Evolutionary conservation across 2,888 invertebrate species (phyloP), one percentile per base, ranked within the genome.

Genomic region (Philaethria dido): DNA sequence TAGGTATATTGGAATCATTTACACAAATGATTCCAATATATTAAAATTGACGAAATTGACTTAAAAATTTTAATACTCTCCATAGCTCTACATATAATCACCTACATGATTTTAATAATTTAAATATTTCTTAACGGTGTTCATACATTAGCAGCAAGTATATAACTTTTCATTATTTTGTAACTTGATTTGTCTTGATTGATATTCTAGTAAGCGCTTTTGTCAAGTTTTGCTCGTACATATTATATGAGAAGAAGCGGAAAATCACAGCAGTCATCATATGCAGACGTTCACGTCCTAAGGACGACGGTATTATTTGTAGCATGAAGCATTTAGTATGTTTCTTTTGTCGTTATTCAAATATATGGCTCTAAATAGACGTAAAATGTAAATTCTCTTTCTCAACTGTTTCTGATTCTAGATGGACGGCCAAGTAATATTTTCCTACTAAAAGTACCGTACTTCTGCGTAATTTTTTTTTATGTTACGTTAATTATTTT

Each of bases 191-290:
- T 16, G 11, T 13, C 14, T 22, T 42, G 5, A 57, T 57, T 57
- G 57, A 42, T 42, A 57, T 57, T 42, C 42, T 22, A 22, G 39
- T 42, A 22, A 57, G 20, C 57, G n/a, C 57, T 22, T 33, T 29
- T 44, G 25, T 45, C 29, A 44, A 36, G 11, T 33, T 54, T 60
- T 48, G 52, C 60, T 25, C 18, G 50, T 52, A 54, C 52, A 66
- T 61, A 61, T 44, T 54, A 9, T 65, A 61, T 61, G 52, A 54
- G 65, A 52, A 50, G 39, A 61, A 50, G 52, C 52, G 60, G 66
- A 66, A 66, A 66, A 66, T 36, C 42, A 42, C 62, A n/a, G 22
- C 33, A 44, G 3, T 45, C 66, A 61, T 66, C 36, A 54, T 20
- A 61, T 54, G 60, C 52, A 45, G 29, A 60, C 36, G 18, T 50